Evolutionary conservation across 2,888 invertebrate species (phyloP).

Genomic region (Plagodis pulveraria): DNA sequence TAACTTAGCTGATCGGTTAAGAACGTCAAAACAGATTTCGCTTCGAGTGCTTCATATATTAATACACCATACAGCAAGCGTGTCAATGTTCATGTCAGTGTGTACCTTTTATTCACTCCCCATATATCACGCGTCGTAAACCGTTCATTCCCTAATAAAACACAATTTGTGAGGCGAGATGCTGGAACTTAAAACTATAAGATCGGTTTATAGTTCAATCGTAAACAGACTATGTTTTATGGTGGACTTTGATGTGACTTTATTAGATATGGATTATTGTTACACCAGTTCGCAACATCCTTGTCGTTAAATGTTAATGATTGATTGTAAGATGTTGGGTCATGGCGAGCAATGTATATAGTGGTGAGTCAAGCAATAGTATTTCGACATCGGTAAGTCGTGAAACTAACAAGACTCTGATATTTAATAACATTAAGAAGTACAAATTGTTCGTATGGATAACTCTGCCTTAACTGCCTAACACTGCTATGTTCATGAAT

Average conservation of each 20-base stretch:
- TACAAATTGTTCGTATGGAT: too few relatives aligned
- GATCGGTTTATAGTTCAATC: constrained; percentile 62
- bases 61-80: background rate
- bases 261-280: constrained; percentile 60
- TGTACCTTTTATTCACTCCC: constrained; percentile 48
- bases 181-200: constrained; percentile 70
- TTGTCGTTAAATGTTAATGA: constrained; percentile 50
- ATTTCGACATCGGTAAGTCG: too few relatives aligned
- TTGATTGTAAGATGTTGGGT: constrained; percentile 45
- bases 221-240: constrained; percentile 67
- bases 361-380: too few relatives aligned
- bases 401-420: too few relatives aligned
- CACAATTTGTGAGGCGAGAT: constrained; percentile 71
- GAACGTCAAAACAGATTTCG: too few relatives aligned
- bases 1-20: too few relatives aligned
- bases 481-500: too few relatives aligned
- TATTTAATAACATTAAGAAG: too few relatives aligned
- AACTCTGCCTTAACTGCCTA: too few relatives aligned
- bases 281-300: constrained; percentile 44
- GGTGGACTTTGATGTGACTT: constrained; percentile 63
- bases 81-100: constrained; percentile 18
- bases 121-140: constrained; percentile 63
- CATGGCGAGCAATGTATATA: background rate
- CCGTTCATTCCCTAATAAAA: constrained; percentile 71
- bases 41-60: too few relatives aligned